Conservation (phyloP, 1,140 invertebrate genomes). For the Leptoteleia sp. region DNA sequence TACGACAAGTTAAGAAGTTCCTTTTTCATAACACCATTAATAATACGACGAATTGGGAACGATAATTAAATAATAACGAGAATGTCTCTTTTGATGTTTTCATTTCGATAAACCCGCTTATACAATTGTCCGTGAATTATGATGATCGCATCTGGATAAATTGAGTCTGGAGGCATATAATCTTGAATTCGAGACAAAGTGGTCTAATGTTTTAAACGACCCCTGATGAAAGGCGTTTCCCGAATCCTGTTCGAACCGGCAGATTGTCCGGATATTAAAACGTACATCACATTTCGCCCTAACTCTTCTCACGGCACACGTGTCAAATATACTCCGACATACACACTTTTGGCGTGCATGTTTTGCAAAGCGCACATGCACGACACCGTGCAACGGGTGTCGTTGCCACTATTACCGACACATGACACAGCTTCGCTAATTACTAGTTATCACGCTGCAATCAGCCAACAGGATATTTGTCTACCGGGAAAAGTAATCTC, state of each 20-base stretch:
- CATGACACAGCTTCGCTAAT: conserved; percentile 62
- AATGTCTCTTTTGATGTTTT: background rate
- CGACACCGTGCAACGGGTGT: conserved; percentile 38
- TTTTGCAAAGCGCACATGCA: conserved; percentile 47
- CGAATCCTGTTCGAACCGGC: too few relatives aligned
- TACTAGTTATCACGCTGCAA: conserved; percentile 65
- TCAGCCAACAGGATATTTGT: conserved; percentile 66
- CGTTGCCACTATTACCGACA: conserved; percentile 51
- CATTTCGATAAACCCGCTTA: background rate
- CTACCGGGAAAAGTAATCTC: conserved; percentile 56
- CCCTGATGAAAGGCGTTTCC: conserved; percentile 39
- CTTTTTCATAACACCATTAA: too few relatives aligned
- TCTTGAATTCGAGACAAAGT: conserved; percentile 30
- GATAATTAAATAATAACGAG: background rate
- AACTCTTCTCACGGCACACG: conserved; percentile 42
- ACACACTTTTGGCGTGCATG: conserved; percentile 32
- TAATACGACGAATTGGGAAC: too few relatives aligned
- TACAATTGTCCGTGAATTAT: conserved; percentile 1
- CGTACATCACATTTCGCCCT: conserved; percentile 54
- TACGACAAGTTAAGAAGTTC: too few relatives aligned
- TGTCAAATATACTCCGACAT: conserved; percentile 40
- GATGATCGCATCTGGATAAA: conserved; percentile 2
- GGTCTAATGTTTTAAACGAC: conserved; percentile 37
- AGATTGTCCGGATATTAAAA: conserved; percentile 66
- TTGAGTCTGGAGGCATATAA: conserved; percentile 13